Evolutionary conservation across 2,888 invertebrate genomes (phyloP), one percentile per base, ranked within the genome.

Genomic region (Parthenolecanium corni): DNA sequence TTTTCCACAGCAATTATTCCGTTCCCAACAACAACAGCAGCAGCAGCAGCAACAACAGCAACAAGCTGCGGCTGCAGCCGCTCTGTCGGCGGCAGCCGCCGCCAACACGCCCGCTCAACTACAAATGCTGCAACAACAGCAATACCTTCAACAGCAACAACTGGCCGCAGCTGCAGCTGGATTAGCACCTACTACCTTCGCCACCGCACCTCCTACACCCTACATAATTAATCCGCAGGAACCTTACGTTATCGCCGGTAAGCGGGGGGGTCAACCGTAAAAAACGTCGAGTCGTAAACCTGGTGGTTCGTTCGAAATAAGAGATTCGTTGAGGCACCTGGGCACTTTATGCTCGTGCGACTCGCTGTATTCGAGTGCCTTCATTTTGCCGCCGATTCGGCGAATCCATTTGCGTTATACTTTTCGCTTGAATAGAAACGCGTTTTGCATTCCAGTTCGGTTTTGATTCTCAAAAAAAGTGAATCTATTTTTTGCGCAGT

Each of bases 221-320:
- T 92, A 91, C 73, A 87, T 91, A 71, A 85, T 91, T 70, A 91
- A 90, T 75, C 84, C 91, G 57, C 85, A 85, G 73, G 85, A 85
- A 69, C 92, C 90, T 31, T 93, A 92, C 75, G 86, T 89, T 42
- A 70, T 70, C 38, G 69, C 70, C 49, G 69, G 69, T 70, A 54
- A 65, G 65, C 64, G n/a, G n/a, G n/a, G n/a, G n/a, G n/a, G n/a
- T n/a, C n/a, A n/a, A n/a, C 21, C 3, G 21, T n/a, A n/a, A n/a
- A n/a, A n/a, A n/a, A n/a, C n/a, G n/a, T n/a, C n/a, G n/a, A n/a
- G n/a, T n/a, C n/a, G n/a, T n/a, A n/a, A n/a, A n/a, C n/a, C n/a
- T n/a, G n/a, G n/a, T n/a, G n/a, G n/a, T n/a, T n/a, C n/a, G n/a
- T n/a, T n/a, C n/a, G n/a, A n/a, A n/a, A n/a, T n/a, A n/a, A n/a